These are phyloP conservation scores for Lordiphosa stackelbergi DNA, from an alignment of 1,140 invertebrate species.

Conservation along the genomic window DNA sequence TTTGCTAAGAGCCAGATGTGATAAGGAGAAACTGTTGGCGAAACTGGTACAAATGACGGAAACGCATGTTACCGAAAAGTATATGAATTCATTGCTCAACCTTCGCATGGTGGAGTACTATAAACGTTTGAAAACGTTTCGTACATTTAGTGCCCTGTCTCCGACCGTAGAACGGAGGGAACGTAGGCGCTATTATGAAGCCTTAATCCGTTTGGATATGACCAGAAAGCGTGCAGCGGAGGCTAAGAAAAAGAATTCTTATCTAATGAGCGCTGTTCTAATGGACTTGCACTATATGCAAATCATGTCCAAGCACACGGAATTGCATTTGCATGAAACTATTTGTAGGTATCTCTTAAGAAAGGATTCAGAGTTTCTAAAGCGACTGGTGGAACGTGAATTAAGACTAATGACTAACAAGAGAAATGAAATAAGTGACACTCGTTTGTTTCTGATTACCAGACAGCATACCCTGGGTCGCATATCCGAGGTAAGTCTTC, in stretches of 20 bases:
- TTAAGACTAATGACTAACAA: slow-evolving; percentile 20
- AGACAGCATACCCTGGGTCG: slow-evolving; percentile 37
- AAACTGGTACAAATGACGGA: neutral
- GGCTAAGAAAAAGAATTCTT: slow-evolving; percentile 14
- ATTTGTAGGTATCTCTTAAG: neutral
- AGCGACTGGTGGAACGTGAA: slow-evolving; percentile 6
- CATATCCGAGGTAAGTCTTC: slow-evolving; percentile 25
- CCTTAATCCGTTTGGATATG: slow-evolving; percentile 13
- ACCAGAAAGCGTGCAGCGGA: neutral
- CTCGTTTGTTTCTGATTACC: slow-evolving; percentile 37
- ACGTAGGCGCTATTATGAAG: neutral
- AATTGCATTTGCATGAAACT: slow-evolving; percentile 9
- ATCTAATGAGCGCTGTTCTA: slow-evolving; percentile 5
- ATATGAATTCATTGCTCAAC: slow-evolving; percentile 10
- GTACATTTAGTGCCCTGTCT: neutral
- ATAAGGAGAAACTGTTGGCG: slow-evolving; percentile 16
- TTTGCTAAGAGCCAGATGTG: neutral
- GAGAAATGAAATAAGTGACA: slow-evolving; percentile 52
- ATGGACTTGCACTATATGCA: slow-evolving; percentile 26
- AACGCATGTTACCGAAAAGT: neutral
- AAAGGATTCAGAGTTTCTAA: slow-evolving; percentile 15
- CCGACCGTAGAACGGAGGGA: neutral
- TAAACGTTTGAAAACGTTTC: slow-evolving; percentile 21
- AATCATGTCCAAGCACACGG: slow-evolving; percentile 3
- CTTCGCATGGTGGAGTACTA: slow-evolving; percentile 29